Percentiles rank a stretch among this genome's conserved stretches.
These are phyloP conservation scores for Lithodes maja DNA, from an alignment of 2,888 invertebrate genomes.

Conservation along the genomic window DNA sequence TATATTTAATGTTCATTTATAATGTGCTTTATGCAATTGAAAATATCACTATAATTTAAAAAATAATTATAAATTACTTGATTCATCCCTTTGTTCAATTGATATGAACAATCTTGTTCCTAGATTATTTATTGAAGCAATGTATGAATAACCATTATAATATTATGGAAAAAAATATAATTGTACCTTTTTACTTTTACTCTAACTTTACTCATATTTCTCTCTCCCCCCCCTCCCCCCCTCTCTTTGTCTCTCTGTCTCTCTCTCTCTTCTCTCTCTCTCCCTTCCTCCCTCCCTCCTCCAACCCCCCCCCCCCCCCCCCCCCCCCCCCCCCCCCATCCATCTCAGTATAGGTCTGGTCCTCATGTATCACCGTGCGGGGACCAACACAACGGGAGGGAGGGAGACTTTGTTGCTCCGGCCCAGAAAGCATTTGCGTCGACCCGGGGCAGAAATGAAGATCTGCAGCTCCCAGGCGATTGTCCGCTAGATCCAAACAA, in stretches of 20 bases:
- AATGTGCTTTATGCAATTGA: too few relatives aligned
- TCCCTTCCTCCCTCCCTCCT: neutral
- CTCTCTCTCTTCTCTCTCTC: neutral
- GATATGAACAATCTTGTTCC: too few relatives aligned
- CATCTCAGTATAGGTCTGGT: conserved; percentile 18
- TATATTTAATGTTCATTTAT: too few relatives aligned
- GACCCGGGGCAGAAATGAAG: conserved; percentile 46
- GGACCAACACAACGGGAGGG: neutral
- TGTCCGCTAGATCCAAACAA: conserved; percentile 46
- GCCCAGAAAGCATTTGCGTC: conserved; percentile 35
- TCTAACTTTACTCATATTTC: neutral
- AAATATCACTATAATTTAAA: too few relatives aligned
- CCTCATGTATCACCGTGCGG: conserved; percentile 1
- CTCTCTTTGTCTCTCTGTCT: neutral
- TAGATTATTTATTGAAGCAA: too few relatives aligned
- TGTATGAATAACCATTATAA: too few relatives aligned
- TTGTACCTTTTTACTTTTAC: neutral
- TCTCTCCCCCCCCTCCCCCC: neutral
- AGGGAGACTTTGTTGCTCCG: conserved; percentile 12
- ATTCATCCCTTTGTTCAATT: too few relatives aligned
- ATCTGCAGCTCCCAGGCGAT: conserved; percentile 47
- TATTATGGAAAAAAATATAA: neutral
- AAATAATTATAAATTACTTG: too few relatives aligned
- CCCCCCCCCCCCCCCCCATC: neutral
- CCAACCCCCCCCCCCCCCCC: neutral